phyloP scores from a whole-genome alignment of 2,888 invertebrate species.

The Falcaria lacertinaria region DNA sequence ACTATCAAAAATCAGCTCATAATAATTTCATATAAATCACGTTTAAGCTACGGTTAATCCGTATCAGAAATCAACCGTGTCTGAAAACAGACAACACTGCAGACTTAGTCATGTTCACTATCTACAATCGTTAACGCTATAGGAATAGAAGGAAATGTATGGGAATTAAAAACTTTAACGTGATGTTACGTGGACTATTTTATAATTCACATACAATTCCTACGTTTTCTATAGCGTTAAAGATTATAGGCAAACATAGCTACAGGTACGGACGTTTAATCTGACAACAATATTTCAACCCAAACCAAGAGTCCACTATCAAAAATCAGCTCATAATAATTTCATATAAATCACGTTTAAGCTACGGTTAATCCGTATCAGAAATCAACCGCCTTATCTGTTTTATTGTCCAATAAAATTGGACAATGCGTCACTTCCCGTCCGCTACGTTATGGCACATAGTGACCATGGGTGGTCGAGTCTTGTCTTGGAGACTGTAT shows the following conservation, averaged over 20 bases:
- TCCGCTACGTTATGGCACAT: slow-evolving; percentile 19
- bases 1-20: not conserved
- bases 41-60: not conserved
- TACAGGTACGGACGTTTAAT: not conserved
- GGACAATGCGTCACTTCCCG: slow-evolving; percentile 10
- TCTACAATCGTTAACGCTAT: too few relatives aligned
- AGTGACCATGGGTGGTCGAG: slow-evolving; percentile 39
- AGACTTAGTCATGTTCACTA: too few relatives aligned
- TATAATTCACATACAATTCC: too few relatives aligned
- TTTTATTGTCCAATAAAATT: not conserved
- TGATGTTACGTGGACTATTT: too few relatives aligned
- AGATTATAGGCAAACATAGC: too few relatives aligned
- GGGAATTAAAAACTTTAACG: too few relatives aligned
- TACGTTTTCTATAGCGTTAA: too few relatives aligned
- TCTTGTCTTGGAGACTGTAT: slow-evolving; percentile 23
- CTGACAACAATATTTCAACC: not conserved
- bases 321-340: not conserved
- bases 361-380: not conserved
- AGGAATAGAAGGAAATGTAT: too few relatives aligned
- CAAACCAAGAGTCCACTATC: not conserved
- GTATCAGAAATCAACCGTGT: not conserved
- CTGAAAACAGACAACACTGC: too few relatives aligned
- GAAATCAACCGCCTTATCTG: not conserved
- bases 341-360: not conserved
- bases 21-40: not conserved